Conservation (phyloP, 2,113 vertebrate species). For the Clarias magur region DNA sequence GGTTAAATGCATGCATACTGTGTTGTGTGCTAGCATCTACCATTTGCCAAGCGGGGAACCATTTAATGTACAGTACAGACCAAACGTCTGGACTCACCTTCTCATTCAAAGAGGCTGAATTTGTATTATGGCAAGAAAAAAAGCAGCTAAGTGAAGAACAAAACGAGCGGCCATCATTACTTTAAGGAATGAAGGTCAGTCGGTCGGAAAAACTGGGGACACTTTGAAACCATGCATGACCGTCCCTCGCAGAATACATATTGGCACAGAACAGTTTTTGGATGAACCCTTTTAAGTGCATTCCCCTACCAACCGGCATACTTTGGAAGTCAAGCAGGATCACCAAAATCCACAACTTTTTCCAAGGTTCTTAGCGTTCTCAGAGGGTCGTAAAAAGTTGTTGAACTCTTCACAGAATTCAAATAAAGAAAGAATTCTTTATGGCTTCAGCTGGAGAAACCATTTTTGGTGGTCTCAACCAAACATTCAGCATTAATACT, state of each 20-base stretch:
- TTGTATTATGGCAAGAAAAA: too few relatives aligned
- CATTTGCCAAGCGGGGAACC: constrained; percentile 20
- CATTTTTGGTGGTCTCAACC: background rate
- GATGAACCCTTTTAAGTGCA: background rate
- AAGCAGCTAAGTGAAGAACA: too few relatives aligned
- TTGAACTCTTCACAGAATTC: background rate
- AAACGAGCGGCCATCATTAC: too few relatives aligned
- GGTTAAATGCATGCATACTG: constrained; percentile 32
- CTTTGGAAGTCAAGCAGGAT: background rate
- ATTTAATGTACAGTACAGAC: background rate
- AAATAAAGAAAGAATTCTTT: background rate
- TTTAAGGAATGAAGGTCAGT: too few relatives aligned
- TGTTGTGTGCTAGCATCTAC: constrained; percentile 20
- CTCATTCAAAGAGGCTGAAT: too few relatives aligned
- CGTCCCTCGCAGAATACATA: background rate
- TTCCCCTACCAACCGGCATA: background rate
- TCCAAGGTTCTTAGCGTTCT: background rate
- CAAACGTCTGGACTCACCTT: too few relatives aligned
- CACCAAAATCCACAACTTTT: background rate
- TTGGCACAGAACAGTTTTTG: background rate
- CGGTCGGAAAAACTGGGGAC: too few relatives aligned
- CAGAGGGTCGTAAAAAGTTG: background rate
- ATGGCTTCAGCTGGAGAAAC: background rate
- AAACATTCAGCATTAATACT: background rate
- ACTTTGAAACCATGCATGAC: background rate